phyloP scores from a whole-genome alignment of 2,888 invertebrate species.

The Phymatocera aterrima region DNA sequence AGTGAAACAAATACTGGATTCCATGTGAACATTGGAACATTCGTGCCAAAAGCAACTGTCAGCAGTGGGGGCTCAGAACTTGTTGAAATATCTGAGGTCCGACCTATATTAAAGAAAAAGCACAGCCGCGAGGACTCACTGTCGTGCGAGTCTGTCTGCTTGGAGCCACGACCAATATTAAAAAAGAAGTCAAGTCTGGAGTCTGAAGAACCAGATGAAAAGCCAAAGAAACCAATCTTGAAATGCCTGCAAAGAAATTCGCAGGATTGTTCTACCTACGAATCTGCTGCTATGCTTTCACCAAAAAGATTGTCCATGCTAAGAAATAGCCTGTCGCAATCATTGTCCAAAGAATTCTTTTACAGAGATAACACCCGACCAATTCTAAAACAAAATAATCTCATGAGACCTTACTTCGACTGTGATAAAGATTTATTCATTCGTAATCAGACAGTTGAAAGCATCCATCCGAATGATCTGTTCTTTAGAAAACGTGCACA shows the following conservation, averaged over 20 bases:
- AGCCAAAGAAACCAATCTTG: slow-evolving; percentile 85
- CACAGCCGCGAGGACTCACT: slow-evolving; percentile 82
- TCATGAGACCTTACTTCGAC: slow-evolving; percentile 10
- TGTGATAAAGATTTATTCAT: slow-evolving; percentile 27
- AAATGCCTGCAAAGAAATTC: slow-evolving; percentile 84
- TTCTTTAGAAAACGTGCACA: slow-evolving; percentile 68
- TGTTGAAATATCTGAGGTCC: slow-evolving; percentile 79
- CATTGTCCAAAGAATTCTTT: slow-evolving; percentile 78
- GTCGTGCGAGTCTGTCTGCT: slow-evolving; percentile 64
- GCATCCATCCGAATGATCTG: slow-evolving; percentile 71
- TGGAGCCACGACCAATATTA: slow-evolving; percentile 82
- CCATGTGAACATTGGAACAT: slow-evolving; percentile 83
- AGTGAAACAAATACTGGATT: slow-evolving; percentile 76
- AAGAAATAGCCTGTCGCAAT: slow-evolving; percentile 77
- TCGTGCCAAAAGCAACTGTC: slow-evolving; percentile 78
- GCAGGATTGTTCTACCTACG: slow-evolving; percentile 79
- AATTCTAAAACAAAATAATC: slow-evolving; percentile 78
- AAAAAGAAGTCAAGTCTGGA: slow-evolving; percentile 91
- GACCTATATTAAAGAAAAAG: slow-evolving; percentile 90
- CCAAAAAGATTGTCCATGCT: slow-evolving; percentile 78
- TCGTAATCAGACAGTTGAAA: slow-evolving; percentile 69
- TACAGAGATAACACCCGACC: slow-evolving; percentile 77
- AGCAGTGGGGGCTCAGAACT: slow-evolving; percentile 79
- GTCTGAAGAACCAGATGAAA: slow-evolving; percentile 84
- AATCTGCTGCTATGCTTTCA: slow-evolving; percentile 77